These are phyloP conservation scores for Pandemis cinnamomeana DNA, from an alignment of 2,888 invertebrate species.

Conservation along the genomic window DNA sequence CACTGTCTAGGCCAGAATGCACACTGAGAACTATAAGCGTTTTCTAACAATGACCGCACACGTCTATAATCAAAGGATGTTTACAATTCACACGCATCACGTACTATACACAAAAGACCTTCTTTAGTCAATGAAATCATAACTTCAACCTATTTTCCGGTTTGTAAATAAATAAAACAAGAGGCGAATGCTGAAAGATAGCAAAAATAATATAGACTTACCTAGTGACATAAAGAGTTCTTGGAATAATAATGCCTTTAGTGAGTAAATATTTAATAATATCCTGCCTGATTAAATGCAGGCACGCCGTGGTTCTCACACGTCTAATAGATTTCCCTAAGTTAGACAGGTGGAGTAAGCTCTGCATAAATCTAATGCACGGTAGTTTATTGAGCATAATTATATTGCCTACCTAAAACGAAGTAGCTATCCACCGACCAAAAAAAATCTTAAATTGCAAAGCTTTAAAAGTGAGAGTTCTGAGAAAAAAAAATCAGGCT, in stretches of 20 bases:
- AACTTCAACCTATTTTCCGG: slow-evolving; percentile 10
- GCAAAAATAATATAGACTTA: neutral
- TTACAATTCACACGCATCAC: slow-evolving; percentile 10
- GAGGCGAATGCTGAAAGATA: neutral
- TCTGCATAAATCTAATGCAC: neutral
- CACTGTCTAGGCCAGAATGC: slow-evolving; percentile 5
- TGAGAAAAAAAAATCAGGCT: no score
- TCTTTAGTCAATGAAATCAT: slow-evolving; percentile 7
- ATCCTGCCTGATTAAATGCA: neutral
- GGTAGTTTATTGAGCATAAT: neutral
- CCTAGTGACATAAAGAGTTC: neutral
- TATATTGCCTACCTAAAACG: neutral
- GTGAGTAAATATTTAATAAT: neutral
- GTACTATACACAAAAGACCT: neutral
- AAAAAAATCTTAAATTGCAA: no score
- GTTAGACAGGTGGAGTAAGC: neutral
- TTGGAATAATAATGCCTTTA: neutral
- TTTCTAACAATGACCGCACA: slow-evolving; percentile 8
- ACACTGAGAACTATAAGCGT: neutral
- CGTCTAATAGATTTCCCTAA: neutral
- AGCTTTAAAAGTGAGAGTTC: no score
- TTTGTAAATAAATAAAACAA: neutral
- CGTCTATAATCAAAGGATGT: slow-evolving; percentile 8
- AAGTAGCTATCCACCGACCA: neutral
- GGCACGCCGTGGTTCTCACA: neutral